Conservation (phyloP, 1,140 invertebrate species). For the Potamilus streckersoni region DNA sequence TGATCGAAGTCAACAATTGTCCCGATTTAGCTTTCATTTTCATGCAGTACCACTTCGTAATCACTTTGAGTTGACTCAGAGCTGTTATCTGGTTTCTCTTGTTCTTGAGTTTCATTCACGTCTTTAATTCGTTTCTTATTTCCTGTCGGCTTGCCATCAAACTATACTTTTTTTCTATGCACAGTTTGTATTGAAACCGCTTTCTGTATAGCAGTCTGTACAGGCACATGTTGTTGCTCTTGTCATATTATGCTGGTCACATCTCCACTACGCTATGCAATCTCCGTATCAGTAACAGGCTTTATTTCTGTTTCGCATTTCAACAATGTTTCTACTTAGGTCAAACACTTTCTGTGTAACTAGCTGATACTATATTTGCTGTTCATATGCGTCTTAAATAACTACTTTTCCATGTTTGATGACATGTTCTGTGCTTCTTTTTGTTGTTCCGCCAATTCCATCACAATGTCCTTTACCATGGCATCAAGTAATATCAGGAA, state of each 20-base stretch:
- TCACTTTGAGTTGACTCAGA: background rate
- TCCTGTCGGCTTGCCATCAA: background rate
- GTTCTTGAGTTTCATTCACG: background rate
- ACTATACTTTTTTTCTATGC: background rate
- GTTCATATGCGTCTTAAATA: constrained; percentile 3
- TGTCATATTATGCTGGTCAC: background rate
- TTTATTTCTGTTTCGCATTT: background rate
- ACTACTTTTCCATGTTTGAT: constrained; percentile 11
- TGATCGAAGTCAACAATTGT: constrained; percentile 1
- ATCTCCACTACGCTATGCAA: background rate
- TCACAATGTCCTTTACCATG: constrained; percentile 2
- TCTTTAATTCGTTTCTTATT: background rate
- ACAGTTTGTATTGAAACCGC: constrained; percentile 11
- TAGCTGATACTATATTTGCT: background rate
- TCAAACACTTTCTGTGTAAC: background rate
- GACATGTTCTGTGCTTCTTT: constrained; percentile 6
- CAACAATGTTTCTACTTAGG: background rate
- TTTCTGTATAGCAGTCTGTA: constrained; percentile 2
- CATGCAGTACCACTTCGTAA: background rate
- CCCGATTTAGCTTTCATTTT: constrained; percentile 7
- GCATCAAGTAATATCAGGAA: constrained; percentile 11
- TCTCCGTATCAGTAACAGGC: constrained; percentile 5
- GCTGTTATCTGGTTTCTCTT: background rate
- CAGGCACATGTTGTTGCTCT: constrained; percentile 2
- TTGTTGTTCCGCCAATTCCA: constrained; percentile 4